Conservation (phyloP, 2,113 vertebrate genomes). For the Nannospalax galili region DNA sequence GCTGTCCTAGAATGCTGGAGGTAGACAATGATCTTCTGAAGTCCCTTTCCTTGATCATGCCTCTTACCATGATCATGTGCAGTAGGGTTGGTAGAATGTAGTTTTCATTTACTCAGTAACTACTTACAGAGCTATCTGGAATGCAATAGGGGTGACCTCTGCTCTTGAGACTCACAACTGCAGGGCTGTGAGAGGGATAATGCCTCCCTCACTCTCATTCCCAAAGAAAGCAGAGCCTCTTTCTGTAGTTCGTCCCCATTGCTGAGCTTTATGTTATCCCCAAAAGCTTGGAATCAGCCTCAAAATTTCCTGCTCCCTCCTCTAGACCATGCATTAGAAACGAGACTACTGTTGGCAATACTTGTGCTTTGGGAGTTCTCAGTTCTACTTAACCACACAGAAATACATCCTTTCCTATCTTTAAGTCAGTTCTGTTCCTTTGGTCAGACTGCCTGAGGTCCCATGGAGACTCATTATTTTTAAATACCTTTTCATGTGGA, state of each 20-base stretch:
- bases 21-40: background rate
- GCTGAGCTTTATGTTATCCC: background rate
- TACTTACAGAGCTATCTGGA: background rate
- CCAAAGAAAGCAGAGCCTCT: background rate
- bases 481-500: constrained; percentile 67
- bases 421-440: background rate
- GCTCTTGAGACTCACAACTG: background rate
- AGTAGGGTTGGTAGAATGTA: background rate
- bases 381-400: background rate
- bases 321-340: constrained; percentile 22
- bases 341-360: background rate
- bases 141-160: background rate
- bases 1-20: background rate
- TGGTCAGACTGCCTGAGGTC: constrained; percentile 57
- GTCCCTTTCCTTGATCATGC: background rate
- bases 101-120: background rate
- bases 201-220: background rate
- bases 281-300: background rate
- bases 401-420: constrained; percentile 53
- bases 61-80: background rate
- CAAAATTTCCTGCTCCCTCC: background rate
- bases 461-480: constrained; percentile 71
- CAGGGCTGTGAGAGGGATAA: background rate
- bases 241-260: background rate
- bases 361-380: background rate